Evolutionary conservation across 2,113 vertebrate genomes (phyloP).

Genomic region (Danionella cerebrum): DNA sequence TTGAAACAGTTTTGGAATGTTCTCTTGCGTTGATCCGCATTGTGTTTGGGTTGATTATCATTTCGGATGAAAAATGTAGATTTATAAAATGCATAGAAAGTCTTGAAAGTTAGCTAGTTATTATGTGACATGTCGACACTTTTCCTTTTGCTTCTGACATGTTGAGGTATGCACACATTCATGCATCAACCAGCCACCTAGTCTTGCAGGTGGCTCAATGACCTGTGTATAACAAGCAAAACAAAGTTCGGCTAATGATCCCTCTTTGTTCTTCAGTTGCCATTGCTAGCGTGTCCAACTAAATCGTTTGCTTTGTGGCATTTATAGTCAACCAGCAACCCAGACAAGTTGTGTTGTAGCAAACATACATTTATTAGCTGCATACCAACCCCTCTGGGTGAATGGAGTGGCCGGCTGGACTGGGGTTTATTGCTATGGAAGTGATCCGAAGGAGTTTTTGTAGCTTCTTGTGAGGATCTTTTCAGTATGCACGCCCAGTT

Average conservation of each 20-base stretch:
- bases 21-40: too few relatives aligned
- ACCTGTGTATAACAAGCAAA: conserved; percentile 13
- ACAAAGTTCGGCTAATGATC: conserved; percentile 24
- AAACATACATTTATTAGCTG: conserved; percentile 10
- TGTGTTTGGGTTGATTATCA: too few relatives aligned
- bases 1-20: too few relatives aligned
- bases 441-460: conserved; percentile 61
- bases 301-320: not conserved
- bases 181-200: conserved; percentile 26
- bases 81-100: too few relatives aligned
- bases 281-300: not conserved
- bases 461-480: conserved; percentile 62
- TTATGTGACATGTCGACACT: too few relatives aligned
- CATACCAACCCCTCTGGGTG: conserved; percentile 23
- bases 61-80: too few relatives aligned
- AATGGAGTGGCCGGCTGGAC: conserved; percentile 53
- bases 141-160: too few relatives aligned
- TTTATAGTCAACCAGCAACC: not conserved
- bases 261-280: conserved; percentile 17
- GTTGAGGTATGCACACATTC: too few relatives aligned
- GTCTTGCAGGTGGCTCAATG: conserved; percentile 25
- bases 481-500: conserved; percentile 66
- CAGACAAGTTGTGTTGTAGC: not conserved
- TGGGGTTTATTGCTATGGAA: conserved; percentile 37
- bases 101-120: too few relatives aligned